Conservation (phyloP, 2,888 invertebrate genomes). For the Ophioninae sp. region DNA sequence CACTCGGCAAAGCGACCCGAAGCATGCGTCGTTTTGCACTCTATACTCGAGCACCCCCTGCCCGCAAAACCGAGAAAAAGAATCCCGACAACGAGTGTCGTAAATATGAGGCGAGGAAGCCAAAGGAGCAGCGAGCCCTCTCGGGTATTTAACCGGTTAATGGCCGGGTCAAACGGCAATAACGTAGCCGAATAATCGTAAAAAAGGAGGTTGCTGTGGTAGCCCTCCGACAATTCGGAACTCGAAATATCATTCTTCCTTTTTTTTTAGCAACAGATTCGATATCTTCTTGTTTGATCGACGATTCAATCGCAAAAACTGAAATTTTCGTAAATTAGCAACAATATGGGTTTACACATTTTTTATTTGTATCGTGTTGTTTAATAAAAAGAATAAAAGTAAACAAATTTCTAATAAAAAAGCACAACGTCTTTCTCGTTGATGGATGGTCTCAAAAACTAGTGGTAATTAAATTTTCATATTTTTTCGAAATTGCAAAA, state of each 20-base stretch:
- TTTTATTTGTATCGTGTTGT: too few relatives aligned
- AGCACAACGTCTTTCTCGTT: too few relatives aligned
- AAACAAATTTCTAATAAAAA: too few relatives aligned
- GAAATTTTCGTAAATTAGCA: not conserved
- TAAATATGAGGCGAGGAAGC: slow-evolving; percentile 63
- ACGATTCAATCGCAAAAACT: not conserved
- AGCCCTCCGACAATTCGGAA: slow-evolving; percentile 64
- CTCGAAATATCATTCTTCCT: slow-evolving; percentile 14
- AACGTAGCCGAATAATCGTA: slow-evolving; percentile 76
- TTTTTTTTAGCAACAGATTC: slow-evolving; percentile 9
- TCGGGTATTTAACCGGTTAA: slow-evolving; percentile 75
- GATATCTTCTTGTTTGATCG: slow-evolving; percentile 9
- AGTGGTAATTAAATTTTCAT: too few relatives aligned
- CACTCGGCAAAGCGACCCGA: slow-evolving; percentile 34
- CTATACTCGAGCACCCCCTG: slow-evolving; percentile 67
- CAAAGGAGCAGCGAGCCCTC: slow-evolving; percentile 34
- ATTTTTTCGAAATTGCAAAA: not conserved
- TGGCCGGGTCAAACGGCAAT: slow-evolving; percentile 76
- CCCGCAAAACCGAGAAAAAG: slow-evolving; percentile 72
- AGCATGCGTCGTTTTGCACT: slow-evolving; percentile 60
- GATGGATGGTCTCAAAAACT: too few relatives aligned
- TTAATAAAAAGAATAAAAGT: too few relatives aligned
- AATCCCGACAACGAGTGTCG: slow-evolving; percentile 51
- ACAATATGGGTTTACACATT: too few relatives aligned
- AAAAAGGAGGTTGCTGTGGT: slow-evolving; percentile 71